Evolutionary conservation across 2,797 vertebrate species (phyloP), one percentile per base, ranked within the genome.

Genomic region (Halcyon leucocephala): DNA sequence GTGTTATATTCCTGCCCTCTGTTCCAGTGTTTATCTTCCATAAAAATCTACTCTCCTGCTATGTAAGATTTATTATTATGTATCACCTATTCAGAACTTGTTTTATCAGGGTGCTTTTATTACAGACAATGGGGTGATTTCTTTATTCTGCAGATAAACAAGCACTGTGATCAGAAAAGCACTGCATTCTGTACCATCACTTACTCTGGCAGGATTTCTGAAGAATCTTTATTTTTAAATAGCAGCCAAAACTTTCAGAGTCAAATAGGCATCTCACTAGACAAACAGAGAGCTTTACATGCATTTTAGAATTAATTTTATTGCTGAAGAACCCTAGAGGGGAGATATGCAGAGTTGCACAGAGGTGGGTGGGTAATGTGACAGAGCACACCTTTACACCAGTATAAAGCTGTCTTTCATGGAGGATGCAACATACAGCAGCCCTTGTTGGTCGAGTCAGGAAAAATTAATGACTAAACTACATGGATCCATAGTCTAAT

Each of bases 71-170:
- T 90, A 95, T 94, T 94, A 81, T 67, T 93, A 73, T 79, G 26
- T 81, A 94, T 90, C 84, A 86, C 64, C 81, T 88, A 72, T 82
- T 97, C 87, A 95, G 81, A 90, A 82, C 35, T 74, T 4, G 0
- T 91, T 88, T 81, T 96, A 93, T 83, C 79, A 92, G 55, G 61
- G 14, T 90, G 41, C 77, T 94, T 97, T 95, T 96, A 94, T 91
- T 93, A 81, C 81, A 97, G 90, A 90, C 82, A 95, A 92, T 89
- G 49, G 83, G 31, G 71, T 25, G 65, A 93, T 94, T 94, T 95
- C 35, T 88, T 94, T 84, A 55, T 70, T 89, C 87, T 79, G 41
- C 44, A 66, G 81, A 93, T 83, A 94, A 96, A 93, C 62, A 77
- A 91, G 44, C 31, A 35, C 42, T 10, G 25, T 26, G 55, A 90